Conservation (phyloP, 2,797 vertebrate genomes). For the Gastrophryne carolinensis region DNA sequence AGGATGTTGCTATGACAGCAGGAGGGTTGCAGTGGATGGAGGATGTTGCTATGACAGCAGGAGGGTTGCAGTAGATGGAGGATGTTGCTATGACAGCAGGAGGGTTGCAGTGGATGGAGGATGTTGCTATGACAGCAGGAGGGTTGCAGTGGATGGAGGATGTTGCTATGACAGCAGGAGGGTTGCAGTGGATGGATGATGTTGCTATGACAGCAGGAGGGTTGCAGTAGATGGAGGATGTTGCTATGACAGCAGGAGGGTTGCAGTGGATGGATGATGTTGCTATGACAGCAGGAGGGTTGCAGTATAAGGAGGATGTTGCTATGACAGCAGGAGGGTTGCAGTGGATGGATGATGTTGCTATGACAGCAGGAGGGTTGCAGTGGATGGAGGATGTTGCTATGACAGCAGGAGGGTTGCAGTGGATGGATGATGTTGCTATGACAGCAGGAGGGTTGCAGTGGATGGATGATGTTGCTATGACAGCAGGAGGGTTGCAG, state of each 20-base stretch:
- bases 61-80: constrained; percentile 61
- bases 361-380: not conserved
- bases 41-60: not conserved
- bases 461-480: not conserved
- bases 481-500: not conserved
- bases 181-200: not conserved
- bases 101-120: not conserved
- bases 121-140: not conserved
- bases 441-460: not conserved
- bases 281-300: not conserved
- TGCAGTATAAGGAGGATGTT: constrained; percentile 65
- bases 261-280: not conserved
- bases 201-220: not conserved
- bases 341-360: not conserved
- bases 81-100: not conserved
- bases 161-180: not conserved
- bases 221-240: constrained; percentile 63
- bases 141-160: constrained; percentile 62
- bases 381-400: constrained; percentile 63
- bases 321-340: not conserved
- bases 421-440: not conserved
- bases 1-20: constrained; percentile 49
- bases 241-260: not conserved
- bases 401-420: not conserved
- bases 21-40: not conserved